Conservation (phyloP, 2,113 vertebrate genomes). For the Theristicus caerulescens region DNA sequence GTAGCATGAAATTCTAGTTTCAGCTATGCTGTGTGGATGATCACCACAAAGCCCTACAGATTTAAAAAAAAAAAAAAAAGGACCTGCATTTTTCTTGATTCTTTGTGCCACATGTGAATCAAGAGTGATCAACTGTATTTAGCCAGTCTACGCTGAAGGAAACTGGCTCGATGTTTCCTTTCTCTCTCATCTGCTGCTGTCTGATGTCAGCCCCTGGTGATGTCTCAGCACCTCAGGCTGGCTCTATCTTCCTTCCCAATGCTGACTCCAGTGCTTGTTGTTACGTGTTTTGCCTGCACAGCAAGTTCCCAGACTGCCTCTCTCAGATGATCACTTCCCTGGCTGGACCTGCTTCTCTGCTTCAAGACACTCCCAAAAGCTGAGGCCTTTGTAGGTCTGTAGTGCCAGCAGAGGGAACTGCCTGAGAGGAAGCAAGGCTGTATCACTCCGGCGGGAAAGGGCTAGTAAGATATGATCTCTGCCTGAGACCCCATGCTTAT, state of each 20-base stretch:
- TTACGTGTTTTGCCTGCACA: slow-evolving; percentile 55
- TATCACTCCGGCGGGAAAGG: not conserved
- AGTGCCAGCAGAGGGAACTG: not conserved
- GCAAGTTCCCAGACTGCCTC: slow-evolving; percentile 56
- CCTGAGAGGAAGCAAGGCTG: not conserved
- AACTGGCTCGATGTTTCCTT: not conserved
- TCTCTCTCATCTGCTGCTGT: not conserved
- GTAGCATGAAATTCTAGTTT: not conserved
- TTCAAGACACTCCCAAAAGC: slow-evolving; percentile 55
- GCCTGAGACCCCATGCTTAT: not conserved
- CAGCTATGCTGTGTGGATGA: not conserved
- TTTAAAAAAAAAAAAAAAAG: not conserved
- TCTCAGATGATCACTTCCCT: not conserved
- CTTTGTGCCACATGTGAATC: not conserved
- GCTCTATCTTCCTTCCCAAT: not conserved
- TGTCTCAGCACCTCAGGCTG: slow-evolving; percentile 53
- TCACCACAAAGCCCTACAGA: not conserved
- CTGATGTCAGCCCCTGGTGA: not conserved
- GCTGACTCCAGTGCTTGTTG: slow-evolving; percentile 62
- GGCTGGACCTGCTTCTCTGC: slow-evolving; percentile 60
- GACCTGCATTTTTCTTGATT: not conserved
- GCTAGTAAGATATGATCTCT: not conserved
- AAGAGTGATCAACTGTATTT: not conserved
- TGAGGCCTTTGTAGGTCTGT: not conserved
- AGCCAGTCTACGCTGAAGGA: not conserved